A percentile compares a stretch with the other conserved stretches of the same genome.
Evolutionary conservation across 2,797 vertebrate species (phyloP).

Genomic region (Carcharodon carcharias): DNA sequence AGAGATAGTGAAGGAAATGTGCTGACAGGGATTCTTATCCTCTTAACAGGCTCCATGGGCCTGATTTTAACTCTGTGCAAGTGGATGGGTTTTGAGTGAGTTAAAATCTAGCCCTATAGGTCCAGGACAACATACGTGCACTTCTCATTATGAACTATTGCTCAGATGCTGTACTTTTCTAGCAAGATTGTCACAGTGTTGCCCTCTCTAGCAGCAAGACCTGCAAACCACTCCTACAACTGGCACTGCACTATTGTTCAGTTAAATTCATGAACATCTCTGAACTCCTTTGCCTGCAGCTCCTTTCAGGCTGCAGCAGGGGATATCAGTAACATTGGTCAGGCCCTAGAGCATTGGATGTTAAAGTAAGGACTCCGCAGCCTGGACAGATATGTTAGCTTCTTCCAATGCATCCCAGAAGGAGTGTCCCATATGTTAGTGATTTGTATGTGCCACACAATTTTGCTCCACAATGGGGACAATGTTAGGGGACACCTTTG

Average conservation of each 20-base stretch:
- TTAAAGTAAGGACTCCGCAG: not conserved
- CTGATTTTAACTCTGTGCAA: no score
- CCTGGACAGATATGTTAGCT: not conserved
- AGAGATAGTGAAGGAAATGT: not conserved
- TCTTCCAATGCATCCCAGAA: not conserved
- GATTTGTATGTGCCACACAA: not conserved
- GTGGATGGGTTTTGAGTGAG: no score
- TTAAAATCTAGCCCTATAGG: no score
- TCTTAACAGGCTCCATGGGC: not conserved
- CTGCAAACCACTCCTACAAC: not conserved
- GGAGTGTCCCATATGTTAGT: not conserved
- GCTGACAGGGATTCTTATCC: not conserved
- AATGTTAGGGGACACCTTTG: not conserved
- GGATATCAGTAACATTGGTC: not conserved
- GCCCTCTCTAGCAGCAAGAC: not conserved
- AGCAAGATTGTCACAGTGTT: not conserved
- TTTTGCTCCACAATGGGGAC: not conserved
- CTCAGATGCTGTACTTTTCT: not conserved
- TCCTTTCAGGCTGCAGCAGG: no score
- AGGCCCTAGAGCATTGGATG: not conserved
- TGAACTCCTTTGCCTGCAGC: not conserved
- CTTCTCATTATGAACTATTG: no score
- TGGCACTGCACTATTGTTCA: not conserved
- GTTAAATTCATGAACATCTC: not conserved
- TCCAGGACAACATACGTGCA: no score